Percentiles rank a stretch among this genome's conserved stretches.
phyloP scores from a whole-genome alignment of 2,888 invertebrate species.

The Meiosimyza decipiens region DNA sequence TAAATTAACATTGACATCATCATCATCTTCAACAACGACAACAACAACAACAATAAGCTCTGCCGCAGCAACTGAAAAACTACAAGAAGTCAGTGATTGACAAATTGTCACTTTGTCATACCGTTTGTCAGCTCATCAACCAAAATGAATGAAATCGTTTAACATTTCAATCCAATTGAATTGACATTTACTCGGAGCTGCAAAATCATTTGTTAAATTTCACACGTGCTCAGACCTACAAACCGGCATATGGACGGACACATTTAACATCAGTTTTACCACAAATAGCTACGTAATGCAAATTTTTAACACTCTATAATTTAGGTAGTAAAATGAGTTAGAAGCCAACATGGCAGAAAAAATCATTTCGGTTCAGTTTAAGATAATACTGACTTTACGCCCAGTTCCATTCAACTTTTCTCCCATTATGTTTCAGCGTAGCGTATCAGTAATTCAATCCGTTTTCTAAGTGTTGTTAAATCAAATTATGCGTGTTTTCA shows the following conservation, averaged over 20 bases:
- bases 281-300: constrained; percentile 11
- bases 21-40: constrained; percentile 9
- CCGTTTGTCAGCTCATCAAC: too few species aligned
- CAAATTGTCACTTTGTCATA: not conserved
- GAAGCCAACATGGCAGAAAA: not conserved
- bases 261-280: not conserved
- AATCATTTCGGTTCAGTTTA: not conserved
- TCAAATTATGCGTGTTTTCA: too few species aligned
- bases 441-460: constrained; percentile 18
- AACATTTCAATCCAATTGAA: not conserved
- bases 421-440: not conserved
- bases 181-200: not conserved
- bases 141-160: not conserved
- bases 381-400: too few species aligned
- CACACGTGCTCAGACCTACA: not conserved
- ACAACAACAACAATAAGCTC: not conserved
- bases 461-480: not conserved
- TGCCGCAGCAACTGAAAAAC: too few species aligned
- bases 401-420: too few species aligned
- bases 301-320: constrained; percentile 18
- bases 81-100: not conserved
- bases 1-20: constrained; percentile 5
- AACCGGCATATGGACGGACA: not conserved
- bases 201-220: not conserved
- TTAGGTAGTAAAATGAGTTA: not conserved